A percentile compares a stretch with the other conserved stretches of the same genome.
phyloP scores from a whole-genome alignment of 2,113 vertebrate species.

The Scomber colias region DNA sequence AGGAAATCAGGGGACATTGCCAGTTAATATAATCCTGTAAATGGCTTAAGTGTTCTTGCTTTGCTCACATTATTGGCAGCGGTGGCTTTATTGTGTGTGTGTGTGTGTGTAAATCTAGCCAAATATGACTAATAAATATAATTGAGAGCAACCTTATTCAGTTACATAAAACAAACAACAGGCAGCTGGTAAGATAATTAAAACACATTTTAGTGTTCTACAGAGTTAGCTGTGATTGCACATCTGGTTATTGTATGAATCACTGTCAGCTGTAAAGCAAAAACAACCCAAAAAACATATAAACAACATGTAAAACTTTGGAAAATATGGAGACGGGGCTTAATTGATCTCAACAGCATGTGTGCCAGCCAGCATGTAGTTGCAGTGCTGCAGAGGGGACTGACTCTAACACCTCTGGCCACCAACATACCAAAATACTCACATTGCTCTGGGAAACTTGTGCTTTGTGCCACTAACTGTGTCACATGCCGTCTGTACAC shows the following conservation, averaged over 20 bases:
- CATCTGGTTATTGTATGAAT: conserved; percentile 25
- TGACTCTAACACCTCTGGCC: conserved; percentile 17
- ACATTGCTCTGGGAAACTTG: conserved; percentile 10
- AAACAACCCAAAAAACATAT: too few relatives aligned
- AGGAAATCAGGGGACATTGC: conserved; percentile 27
- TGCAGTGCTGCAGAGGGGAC: not conserved
- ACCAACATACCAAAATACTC: conserved; percentile 7
- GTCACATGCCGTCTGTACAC: conserved; percentile 45
- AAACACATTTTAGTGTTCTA: conserved; percentile 33
- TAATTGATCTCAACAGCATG: too few relatives aligned
- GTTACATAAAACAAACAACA: conserved; percentile 56
- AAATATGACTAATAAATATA: conserved; percentile 38
- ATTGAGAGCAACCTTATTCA: conserved; percentile 43
- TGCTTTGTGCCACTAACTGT: not conserved
- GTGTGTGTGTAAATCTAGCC: conserved; percentile 18
- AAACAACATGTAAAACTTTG: not conserved
- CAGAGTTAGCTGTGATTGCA: conserved; percentile 11
- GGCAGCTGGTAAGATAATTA: conserved; percentile 51
- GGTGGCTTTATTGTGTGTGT: conserved; percentile 21
- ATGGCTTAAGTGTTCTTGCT: conserved; percentile 29
- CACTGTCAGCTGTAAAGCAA: not conserved
- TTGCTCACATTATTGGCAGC: conserved; percentile 38
- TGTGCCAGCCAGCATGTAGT: too few relatives aligned
- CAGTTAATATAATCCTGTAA: conserved; percentile 28
- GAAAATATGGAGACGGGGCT: too few relatives aligned